A percentile compares a stretch with the other conserved stretches of the same genome.
These are phyloP conservation scores for Bucorvus abyssinicus DNA, from an alignment of 2,797 vertebrate species.

Conservation along the genomic window DNA sequence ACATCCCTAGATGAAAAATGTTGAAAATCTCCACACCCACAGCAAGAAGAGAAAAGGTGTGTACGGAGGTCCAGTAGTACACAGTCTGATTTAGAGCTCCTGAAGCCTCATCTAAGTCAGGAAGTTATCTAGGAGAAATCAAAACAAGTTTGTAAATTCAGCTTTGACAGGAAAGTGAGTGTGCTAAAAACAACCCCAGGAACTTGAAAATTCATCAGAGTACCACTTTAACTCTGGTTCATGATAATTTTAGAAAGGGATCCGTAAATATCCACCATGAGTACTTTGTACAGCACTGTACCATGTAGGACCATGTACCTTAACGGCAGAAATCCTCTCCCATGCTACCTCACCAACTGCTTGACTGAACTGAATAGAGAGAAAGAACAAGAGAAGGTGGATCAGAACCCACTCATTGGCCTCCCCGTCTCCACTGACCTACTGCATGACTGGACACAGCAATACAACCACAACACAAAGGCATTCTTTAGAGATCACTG, in stretches of 20 bases:
- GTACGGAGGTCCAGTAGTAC: background rate
- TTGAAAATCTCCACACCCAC: background rate
- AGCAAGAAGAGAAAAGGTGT: background rate
- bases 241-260: background rate
- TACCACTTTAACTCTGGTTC: background rate
- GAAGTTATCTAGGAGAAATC: conserved; percentile 21
- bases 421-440: background rate
- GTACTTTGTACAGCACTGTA: background rate
- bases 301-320: background rate
- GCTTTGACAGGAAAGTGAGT: background rate
- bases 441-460: background rate
- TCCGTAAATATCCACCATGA: background rate
- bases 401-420: background rate
- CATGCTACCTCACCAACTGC: background rate
- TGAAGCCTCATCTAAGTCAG: background rate
- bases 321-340: background rate
- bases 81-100: background rate
- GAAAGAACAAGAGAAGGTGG: background rate
- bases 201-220: conserved; percentile 1
- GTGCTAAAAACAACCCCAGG: background rate
- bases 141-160: conserved; percentile 6
- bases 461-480: background rate
- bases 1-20: background rate
- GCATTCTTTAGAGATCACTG: background rate
- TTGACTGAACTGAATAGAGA: background rate